Evolutionary conservation across 2,888 invertebrate species (phyloP), one percentile per base, ranked within the genome.

Genomic region (Sclerodermus sp.): DNA sequence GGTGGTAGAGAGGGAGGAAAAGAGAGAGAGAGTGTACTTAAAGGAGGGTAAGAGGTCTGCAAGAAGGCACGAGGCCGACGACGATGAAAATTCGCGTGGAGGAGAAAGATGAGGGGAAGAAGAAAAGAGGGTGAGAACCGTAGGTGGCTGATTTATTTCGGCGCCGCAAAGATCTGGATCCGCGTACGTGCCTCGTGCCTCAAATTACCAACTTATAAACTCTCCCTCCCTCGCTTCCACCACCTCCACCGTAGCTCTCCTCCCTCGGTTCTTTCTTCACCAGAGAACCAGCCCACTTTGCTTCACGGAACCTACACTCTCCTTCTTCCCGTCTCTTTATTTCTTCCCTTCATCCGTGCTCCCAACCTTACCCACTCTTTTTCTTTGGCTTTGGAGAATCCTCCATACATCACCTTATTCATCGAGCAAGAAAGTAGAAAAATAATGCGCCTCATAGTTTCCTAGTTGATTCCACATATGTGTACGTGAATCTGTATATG

Each of bases 141-240:
- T 74, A 71, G 75, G 68, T 71, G 67, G 63, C 70, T 77, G 77
- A 77, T 77, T 77, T 77, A 77, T 77, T 75, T 76, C 71, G 67
- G 73, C 68, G 72, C 72, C 74, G 68, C 72, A 73, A 73, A 75
- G 77, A 77, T 76, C 77, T 76, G 73, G 71, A 66, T 71, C 65
- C 67, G 67, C 71, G 75, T 77, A 77, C 77, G 77, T 77, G 77
- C 74, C 67, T 66, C 72, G 74, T 64, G 66, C 72, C 66, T 75
- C 75, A 77, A 77, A 77, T 77, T 77, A 76, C 77, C 74, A 71
- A 77, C 77, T 77, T 77, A 77, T 77, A 76, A 77, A 76, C 76
- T 76, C 75, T 62, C 65, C 53, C 47, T 54, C 53, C 46, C 51
- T 43, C 57, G 49, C 51, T 32, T 31, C 30, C 43, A 37, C 45